Base-by-base conservation (phyloP, 2,113 vertebrate genomes). In the Tamias sibiricus region DNA sequence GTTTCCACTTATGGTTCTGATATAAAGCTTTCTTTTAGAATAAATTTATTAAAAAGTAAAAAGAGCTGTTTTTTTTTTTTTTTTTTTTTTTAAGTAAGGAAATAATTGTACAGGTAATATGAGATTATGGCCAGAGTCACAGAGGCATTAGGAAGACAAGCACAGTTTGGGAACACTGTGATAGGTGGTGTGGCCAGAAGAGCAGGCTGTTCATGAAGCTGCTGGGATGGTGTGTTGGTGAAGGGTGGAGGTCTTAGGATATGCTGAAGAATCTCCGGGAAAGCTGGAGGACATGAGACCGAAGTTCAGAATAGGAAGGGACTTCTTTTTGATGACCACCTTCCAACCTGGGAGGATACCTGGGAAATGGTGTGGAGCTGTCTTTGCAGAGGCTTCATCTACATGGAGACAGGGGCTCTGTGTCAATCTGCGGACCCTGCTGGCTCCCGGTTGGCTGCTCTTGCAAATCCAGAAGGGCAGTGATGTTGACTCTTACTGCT, bases 1-100 rank as follows among this genome's bases (percentile, higher is more conserved):
- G 69, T 77, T 95, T 86, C 64, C 83, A 52, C 84, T 71, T 87
- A 54, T 32, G 68, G 40, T 68, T 95, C 71, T 40, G 81, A 94
- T 59, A 68, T 62, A 66, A 96, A 71, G 71, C 44, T 95, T 96
- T 62, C 71, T 90, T 92, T 94, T n/a, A 37, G 89, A 93, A 79
- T 79, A 75, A 85, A 71, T 66, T 69, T 71, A 64, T 66, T 64
- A 13, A 82, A 91, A 64, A 44, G 10, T 35, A 77, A 94, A 94
- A 85, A 13, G 68, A 90, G 30, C 4, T 47, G 3, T 6, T 68
- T 49, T 52, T 35, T 86, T 49, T 49, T 47, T 35, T 86, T 49
- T 49, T 47, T 44, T 44, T 62, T 57, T 83, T n/a, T 91, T 57
- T 35, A 40, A 88, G 24, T 35, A 72, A 87, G 74, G 68, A 62